These are phyloP conservation scores for Pinctada fucata DNA, from an alignment of 2,888 invertebrate species.

Conservation along the genomic window DNA sequence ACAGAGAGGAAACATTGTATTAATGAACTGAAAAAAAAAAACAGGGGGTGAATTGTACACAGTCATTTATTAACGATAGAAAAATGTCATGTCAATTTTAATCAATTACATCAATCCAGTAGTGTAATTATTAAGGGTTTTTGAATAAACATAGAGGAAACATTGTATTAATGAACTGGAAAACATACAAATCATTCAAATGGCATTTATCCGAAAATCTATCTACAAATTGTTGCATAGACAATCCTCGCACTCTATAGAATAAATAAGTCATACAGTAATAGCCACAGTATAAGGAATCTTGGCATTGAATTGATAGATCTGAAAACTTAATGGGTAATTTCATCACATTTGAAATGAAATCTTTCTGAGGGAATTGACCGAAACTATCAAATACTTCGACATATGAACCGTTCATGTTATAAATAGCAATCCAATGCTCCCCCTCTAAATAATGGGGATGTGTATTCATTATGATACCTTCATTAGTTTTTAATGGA, in stretches of 20 bases:
- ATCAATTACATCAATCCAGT: too few species aligned
- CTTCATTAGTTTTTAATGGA: background rate
- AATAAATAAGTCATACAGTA: slow-evolving; percentile 15
- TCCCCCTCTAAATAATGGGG: background rate
- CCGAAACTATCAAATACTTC: slow-evolving; percentile 28
- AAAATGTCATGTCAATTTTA: too few species aligned
- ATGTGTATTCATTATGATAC: slow-evolving; percentile 28
- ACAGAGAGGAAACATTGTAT: background rate
- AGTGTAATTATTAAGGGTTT: too few species aligned
- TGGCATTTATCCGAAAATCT: background rate
- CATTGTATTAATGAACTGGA: background rate
- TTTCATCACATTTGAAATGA: slow-evolving; percentile 2
- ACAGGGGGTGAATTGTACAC: too few species aligned
- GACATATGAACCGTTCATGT: background rate
- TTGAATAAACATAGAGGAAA: slow-evolving; percentile 9
- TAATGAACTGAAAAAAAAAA: too few species aligned
- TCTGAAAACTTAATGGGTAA: background rate
- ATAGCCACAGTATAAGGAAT: slow-evolving; percentile 14
- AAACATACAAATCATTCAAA: slow-evolving; percentile 6
- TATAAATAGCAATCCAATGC: slow-evolving; percentile 27
- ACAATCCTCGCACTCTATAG: background rate
- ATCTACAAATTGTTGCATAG: slow-evolving; percentile 10
- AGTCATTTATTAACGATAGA: too few species aligned
- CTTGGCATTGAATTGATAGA: background rate
- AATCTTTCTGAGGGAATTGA: background rate